Evolutionary conservation across 1,140 invertebrate genomes (phyloP), one percentile per base, ranked within the genome.

Genomic region (Globodera ellingtonae): DNA sequence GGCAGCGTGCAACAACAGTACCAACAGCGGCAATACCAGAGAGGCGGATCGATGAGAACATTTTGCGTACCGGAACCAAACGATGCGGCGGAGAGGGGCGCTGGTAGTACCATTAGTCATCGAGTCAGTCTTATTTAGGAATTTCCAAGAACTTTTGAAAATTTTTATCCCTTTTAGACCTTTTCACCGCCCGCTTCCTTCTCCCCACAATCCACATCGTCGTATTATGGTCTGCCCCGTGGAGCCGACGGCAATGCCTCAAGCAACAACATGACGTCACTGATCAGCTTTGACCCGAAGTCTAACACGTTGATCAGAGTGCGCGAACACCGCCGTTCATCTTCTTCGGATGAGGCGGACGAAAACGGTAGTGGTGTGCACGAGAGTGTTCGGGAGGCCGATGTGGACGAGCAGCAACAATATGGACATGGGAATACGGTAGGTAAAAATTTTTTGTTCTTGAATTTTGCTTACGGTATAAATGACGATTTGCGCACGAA

Each of bases 281-380:
- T 84, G 15, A 80, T 84, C 78, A 84, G 81, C 35, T 84, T 84
- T 67, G 83, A 84, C 66, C 83, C 83, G 15, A 84, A 84, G 66
- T 70, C 67, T 6, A 84, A 80, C 50, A 84, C 72, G 24, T 24
- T 83, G 24, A 81, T 83, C 71, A 18, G 83, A 15, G 82, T 83
- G 8, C 24, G 79, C 79, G 79, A 83, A 66, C 82, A 84, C 52
- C 84, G 85, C n/a, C 59, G 83, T 8, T 80, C 85, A 6, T 69
- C 76, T 18, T 52, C 84, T 5, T 69, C 72, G 15, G 21, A n/a
- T 6, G 81, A 85, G 18, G 81, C 82, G 65, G 66, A 56, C 15
- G 75, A 85, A 35, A 9, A 73, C 56, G 10, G 79, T 21, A 7
- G 76, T 7, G 15, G 44, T n/a, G n/a, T 24, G 15, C 44, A 21